Conservation (phyloP, 2,888 invertebrate species). For the Campoplex nolae region DNA sequence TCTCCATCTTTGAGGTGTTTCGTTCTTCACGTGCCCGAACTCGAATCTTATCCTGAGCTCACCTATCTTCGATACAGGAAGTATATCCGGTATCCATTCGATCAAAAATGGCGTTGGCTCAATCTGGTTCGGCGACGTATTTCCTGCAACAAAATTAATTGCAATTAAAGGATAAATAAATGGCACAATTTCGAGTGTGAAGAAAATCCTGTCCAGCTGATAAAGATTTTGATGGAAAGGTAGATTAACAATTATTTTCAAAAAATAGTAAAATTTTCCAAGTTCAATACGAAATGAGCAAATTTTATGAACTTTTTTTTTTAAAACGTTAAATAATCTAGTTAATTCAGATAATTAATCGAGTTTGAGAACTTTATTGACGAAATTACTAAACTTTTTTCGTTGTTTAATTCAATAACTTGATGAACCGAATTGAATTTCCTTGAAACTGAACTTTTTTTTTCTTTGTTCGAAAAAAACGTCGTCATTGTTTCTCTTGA, state of each 20-base stretch:
- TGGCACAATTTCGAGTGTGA: not conserved
- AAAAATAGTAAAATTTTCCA: not conserved
- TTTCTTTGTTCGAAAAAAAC: not conserved
- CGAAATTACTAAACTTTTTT: too few relatives aligned
- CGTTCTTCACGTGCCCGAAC: conserved; percentile 88
- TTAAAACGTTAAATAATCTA: not conserved
- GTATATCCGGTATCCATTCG: conserved; percentile 91
- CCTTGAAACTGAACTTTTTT: too few relatives aligned
- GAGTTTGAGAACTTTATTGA: not conserved
- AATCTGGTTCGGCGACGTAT: conserved; percentile 85
- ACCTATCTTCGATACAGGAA: conserved; percentile 89
- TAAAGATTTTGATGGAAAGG: not conserved
- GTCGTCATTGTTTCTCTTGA: not conserved
- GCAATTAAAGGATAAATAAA: not conserved
- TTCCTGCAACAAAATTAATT: conserved; percentile 81
- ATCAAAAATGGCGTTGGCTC: conserved; percentile 89
- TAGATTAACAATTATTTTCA: not conserved
- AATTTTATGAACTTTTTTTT: not conserved
- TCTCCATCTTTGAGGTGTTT: conserved; percentile 79
- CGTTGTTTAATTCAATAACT: too few relatives aligned
- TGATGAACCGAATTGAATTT: too few relatives aligned
- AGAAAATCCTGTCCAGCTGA: not conserved
- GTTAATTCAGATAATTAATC: not conserved
- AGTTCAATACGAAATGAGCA: not conserved
- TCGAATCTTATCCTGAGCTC: conserved; percentile 90